A percentile compares a stretch with the other conserved stretches of the same genome.
Conservation (phyloP, 2,888 invertebrate genomes). For the Autographa pulchrina region DNA sequence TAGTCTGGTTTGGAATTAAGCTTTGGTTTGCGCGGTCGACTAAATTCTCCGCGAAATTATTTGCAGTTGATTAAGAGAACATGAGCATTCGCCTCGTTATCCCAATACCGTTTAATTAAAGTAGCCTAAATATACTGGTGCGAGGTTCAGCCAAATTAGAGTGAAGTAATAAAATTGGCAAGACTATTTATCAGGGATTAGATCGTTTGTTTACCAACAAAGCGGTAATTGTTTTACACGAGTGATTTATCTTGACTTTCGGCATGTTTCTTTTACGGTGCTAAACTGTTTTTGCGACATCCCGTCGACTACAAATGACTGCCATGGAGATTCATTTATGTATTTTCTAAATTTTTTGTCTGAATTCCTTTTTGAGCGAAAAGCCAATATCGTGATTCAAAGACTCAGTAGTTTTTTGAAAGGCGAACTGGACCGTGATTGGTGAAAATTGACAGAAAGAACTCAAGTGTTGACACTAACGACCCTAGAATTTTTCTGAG, state of each 20-base stretch:
- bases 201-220: conserved; percentile 36
- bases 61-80: conserved; percentile 4
- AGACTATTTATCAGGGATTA: conserved; percentile 49
- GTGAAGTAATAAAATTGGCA: conserved; percentile 46
- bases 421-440: too few species aligned
- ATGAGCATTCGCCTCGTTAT: background rate
- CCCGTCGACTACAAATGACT: background rate
- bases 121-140: conserved; percentile 11
- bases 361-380: too few species aligned
- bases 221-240: conserved; percentile 51
- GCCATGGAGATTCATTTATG: background rate
- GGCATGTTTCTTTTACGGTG: conserved; percentile 2
- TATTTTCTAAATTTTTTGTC: too few species aligned
- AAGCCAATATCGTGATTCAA: too few species aligned
- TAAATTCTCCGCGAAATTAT: background rate
- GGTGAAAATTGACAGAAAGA: too few species aligned
- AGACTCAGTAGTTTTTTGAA: too few species aligned
- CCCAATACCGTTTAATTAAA: conserved; percentile 23
- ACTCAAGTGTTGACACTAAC: too few species aligned
- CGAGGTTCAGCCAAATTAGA: conserved; percentile 22
- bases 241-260: conserved; percentile 42
- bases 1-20: background rate
- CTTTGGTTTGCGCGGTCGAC: background rate
- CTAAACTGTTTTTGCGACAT: conserved; percentile 1
- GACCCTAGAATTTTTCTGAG: too few species aligned